Base-by-base conservation (phyloP, 2,113 vertebrate genomes). In the Corythornis cristatus region DNA sequence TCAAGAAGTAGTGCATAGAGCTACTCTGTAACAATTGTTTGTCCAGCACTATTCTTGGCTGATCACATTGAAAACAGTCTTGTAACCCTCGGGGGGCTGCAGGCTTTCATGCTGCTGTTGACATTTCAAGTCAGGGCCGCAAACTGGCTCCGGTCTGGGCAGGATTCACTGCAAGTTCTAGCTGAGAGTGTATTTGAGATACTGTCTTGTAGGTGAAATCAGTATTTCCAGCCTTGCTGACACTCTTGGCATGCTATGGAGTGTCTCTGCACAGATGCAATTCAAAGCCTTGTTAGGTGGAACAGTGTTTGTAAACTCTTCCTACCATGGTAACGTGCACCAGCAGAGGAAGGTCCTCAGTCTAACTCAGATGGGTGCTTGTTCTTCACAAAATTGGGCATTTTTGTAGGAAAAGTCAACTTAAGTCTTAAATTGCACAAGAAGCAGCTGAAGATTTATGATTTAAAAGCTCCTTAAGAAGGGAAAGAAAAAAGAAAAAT, bases 271-370 rank as follows among this genome's bases (percentile, higher is more conserved):
- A 85, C 79, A 76, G 82, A 93, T 23, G 58, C 77, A 81, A 68
- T 71, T 94, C 89, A 92, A 90, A 94, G 77, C 88, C 75, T 76
- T 19, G 15, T 45, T 67, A 92, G 94, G 72, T 95, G 91, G 94
- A 94, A 94, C 43, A 48, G 56, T 83, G 87, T 96, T 95, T 91
- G 92, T 94, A 96, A 96, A 96, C 88, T 88, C 65, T 67, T 58
- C 75, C 87, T 91, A 6, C 93, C 91, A 88, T 93, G 94, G 95
- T 31, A 93, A 95, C 85, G 4, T 64, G 73, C 58, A 35, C 76
- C 40, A 29, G 11, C 50, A 2, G 51, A 12, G 56, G 74, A 77
- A 60, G 86, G 61, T 68, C 74, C 56, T 22, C 0, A 1, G 62
- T 20, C 11, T 9, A 11, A 12, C 53, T 77, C 3, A 0, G 70